Conservation (phyloP, 30 jellyfish, hydroid and myxozoan species). For the Chrysaora quinquecirrha region DNA sequence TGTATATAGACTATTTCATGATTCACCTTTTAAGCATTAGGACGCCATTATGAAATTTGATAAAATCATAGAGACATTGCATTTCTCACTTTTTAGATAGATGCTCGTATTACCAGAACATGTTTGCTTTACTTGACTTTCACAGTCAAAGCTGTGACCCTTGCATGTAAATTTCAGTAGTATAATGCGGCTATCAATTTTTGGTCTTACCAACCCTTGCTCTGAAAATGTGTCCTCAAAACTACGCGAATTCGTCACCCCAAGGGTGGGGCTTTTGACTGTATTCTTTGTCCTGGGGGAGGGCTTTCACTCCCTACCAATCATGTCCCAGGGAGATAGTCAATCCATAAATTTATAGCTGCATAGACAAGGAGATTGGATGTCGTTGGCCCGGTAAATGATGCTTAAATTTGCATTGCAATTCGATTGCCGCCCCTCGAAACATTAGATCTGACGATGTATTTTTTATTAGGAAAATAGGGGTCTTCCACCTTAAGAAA, state of each 20-base stretch:
- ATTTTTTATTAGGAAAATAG: neutral
- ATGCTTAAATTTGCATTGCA: neutral
- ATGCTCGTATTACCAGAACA: constrained; percentile 1
- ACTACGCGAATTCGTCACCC: no score
- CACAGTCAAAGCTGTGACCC: constrained; percentile 12
- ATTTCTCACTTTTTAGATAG: neutral
- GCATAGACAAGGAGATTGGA: neutral
- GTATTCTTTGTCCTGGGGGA: no score
- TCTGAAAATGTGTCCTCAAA: no score
- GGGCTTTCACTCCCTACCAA: no score
- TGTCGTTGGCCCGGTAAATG: no score
- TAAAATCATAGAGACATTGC: constrained; percentile 5
- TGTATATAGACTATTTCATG: neutral
- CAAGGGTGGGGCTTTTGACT: no score
- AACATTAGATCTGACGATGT: neutral
- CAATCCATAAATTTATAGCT: neutral
- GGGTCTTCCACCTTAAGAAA: constrained; percentile 15
- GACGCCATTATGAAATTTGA: constrained; percentile 6
- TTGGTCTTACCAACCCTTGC: no score
- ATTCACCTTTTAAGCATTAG: neutral
- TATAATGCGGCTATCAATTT: no score
- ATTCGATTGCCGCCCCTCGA: neutral
- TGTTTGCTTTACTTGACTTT: neutral
- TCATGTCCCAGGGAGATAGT: no score
- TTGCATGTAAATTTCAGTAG: neutral